Evolutionary conservation across 2,113 vertebrate species (phyloP), one percentile per base, ranked within the genome.

Genomic region (Sturnus vulgaris): DNA sequence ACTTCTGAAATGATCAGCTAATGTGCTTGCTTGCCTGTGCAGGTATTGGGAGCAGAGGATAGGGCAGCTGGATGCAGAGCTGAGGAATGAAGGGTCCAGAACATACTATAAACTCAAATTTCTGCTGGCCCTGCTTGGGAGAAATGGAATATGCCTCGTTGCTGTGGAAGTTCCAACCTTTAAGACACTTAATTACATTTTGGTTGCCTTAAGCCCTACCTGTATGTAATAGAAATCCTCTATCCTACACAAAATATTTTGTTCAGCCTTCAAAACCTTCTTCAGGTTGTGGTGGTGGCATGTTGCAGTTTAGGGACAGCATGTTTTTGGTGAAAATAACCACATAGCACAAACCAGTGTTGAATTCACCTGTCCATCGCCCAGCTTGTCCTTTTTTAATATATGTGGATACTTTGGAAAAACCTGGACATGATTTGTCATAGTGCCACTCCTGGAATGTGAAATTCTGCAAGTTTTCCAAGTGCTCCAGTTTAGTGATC

Each of bases 281-380:
- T 66, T 42, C 10, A 33, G 42, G 25, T 94, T 86, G 49, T 66
- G 18, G 30, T 63, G 20, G 37, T 79, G 49, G 27, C 33, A 14
- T 0, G 0, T 9, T 82, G 59, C 4, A 4, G 37, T 56, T 40
- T 76, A 47, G 40, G 49, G 12, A 46, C 39, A 82, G 20, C 16
- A 11, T 16, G 28, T 22, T 76, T 92, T 65, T 68, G n/a, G 27
- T 49, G 55, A 22, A 24, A 40, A 73, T 61, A 39, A 11, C 7
- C 5, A 31, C 5, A 2, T 1, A 15, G 33, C 50, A 28, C 21
- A 6, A 71, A 69, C 72, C 31, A 33, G 19, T 63, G 37, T n/a
- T 73, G 49, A 88, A 50, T 94, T 86, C n/a, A 55, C 15, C 50
- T 63, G 49, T 53, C 44, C 27, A 16, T 31, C 0, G 1, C 18